Percentiles rank a stretch among this genome's conserved stretches.
phyloP scores from a whole-genome alignment of 2,888 invertebrate species.

The Lysandra bellargus region DNA sequence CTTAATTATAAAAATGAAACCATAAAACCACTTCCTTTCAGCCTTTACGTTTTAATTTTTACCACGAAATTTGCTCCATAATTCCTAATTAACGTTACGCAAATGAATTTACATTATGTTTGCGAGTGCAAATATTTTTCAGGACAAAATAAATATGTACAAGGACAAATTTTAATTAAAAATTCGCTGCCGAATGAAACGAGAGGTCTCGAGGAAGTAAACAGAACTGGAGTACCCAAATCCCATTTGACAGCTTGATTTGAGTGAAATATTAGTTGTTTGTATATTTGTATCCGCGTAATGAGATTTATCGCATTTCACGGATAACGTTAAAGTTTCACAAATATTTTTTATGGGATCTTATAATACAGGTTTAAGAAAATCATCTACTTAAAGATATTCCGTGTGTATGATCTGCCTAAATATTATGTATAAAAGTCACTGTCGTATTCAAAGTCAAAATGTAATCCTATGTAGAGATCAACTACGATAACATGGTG shows the following conservation, averaged over 20 bases:
- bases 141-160: constrained; percentile 26
- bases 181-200: constrained; percentile 37
- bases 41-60: background rate
- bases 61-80: constrained; percentile 3
- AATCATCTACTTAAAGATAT: too few relatives aligned
- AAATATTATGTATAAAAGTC: too few relatives aligned
- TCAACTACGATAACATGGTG: too few relatives aligned
- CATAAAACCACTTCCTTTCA: background rate
- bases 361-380: background rate
- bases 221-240: constrained; percentile 40
- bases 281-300: constrained; percentile 42
- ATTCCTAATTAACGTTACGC: constrained; percentile 4
- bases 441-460: too few relatives aligned
- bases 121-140: constrained; percentile 27
- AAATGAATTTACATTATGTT: constrained; percentile 19
- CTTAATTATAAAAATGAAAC: background rate
- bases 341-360: background rate
- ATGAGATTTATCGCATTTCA: constrained; percentile 42
- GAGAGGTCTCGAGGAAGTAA: constrained; percentile 39
- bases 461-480: too few relatives aligned
- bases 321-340: constrained; percentile 37
- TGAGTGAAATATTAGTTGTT: constrained; percentile 46
- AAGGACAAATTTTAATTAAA: constrained; percentile 33
- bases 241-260: constrained; percentile 49
- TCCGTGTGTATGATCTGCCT: too few relatives aligned